phyloP scores from a whole-genome alignment of 2,888 invertebrate genomes.

The Geotrupes spiniger region DNA sequence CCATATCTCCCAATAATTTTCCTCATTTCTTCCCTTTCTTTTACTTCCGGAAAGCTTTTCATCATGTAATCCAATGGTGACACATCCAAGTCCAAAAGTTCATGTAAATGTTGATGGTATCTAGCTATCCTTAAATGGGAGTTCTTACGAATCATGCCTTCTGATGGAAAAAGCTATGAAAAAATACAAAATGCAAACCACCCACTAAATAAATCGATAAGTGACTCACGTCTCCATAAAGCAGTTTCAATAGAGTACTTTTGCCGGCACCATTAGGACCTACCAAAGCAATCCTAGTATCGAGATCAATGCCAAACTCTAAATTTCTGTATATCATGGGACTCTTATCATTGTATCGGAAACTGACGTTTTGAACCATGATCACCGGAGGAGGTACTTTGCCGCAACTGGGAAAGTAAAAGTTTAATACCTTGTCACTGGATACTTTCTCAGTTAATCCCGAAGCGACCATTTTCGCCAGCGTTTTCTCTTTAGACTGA shows the following conservation, averaged over 20 bases:
- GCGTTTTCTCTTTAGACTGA: constrained; percentile 98
- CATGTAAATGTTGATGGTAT: constrained; percentile 98
- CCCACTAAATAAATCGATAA: background rate
- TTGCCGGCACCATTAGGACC: constrained; percentile 99
- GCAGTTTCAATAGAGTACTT: constrained; percentile 91
- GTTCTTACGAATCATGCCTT: constrained; percentile 97
- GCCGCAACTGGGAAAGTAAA: constrained; percentile 95
- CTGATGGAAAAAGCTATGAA: constrained; percentile 79
- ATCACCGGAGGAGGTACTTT: constrained; percentile 98
- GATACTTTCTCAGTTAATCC: constrained; percentile 94
- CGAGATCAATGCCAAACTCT: constrained; percentile 98
- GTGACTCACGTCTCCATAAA: constrained; percentile 83
- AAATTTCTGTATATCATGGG: constrained; percentile 95
- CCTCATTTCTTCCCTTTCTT: constrained; percentile 98
- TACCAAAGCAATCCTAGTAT: constrained; percentile 90
- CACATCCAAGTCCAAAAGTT: constrained; percentile 88
- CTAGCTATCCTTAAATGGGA: constrained; percentile 96
- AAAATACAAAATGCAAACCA: constrained; percentile 16
- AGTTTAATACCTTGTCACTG: constrained; percentile 87
- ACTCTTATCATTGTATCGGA: constrained; percentile 81
- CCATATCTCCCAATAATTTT: constrained; percentile 96
- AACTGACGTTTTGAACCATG: constrained; percentile 98
- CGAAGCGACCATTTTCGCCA: constrained; percentile 98
- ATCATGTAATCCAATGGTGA: constrained; percentile 99
- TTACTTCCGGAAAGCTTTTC: constrained; percentile 92